phyloP scores from a whole-genome alignment of 2,797 vertebrate species.

The Spinus pinus region DNA sequence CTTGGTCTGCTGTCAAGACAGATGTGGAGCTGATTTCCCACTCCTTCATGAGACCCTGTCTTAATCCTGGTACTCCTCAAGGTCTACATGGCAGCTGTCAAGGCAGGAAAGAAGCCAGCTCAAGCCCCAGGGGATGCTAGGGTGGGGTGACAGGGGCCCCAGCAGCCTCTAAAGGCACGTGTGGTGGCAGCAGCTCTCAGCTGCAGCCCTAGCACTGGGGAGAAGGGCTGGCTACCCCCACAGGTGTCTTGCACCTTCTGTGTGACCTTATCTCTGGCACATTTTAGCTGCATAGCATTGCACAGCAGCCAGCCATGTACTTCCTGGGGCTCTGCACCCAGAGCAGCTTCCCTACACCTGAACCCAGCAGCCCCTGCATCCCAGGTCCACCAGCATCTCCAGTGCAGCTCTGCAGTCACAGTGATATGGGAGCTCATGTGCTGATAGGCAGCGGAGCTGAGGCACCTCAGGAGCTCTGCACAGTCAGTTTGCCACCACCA shows the following conservation, averaged over 20 bases:
- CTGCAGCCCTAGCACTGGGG: not conserved
- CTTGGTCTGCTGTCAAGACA: not conserved
- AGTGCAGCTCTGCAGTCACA: fast-evolving
- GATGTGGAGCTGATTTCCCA: not conserved
- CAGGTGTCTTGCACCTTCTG: not conserved
- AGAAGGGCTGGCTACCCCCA: not conserved
- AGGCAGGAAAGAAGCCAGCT: not conserved
- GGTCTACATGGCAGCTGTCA: fast-evolving
- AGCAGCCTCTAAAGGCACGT: not conserved
- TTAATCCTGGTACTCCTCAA: not conserved
- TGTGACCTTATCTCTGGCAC: not conserved
- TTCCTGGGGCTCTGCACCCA: not conserved
- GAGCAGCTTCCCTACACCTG: not conserved
- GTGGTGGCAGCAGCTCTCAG: not conserved
- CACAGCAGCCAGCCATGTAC: fast-evolving
- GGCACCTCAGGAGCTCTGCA: not conserved
- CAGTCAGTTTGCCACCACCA: not conserved
- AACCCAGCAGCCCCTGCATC: not conserved
- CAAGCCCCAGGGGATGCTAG: not conserved
- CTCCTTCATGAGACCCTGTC: not conserved
- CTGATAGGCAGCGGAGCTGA: not conserved
- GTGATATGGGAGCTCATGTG: fast-evolving
- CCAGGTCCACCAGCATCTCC: not conserved
- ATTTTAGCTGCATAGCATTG: not conserved
- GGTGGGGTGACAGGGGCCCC: not conserved